Base-by-base conservation (phyloP, 2,888 invertebrate species). In the Drosophila neotestacea region DNA sequence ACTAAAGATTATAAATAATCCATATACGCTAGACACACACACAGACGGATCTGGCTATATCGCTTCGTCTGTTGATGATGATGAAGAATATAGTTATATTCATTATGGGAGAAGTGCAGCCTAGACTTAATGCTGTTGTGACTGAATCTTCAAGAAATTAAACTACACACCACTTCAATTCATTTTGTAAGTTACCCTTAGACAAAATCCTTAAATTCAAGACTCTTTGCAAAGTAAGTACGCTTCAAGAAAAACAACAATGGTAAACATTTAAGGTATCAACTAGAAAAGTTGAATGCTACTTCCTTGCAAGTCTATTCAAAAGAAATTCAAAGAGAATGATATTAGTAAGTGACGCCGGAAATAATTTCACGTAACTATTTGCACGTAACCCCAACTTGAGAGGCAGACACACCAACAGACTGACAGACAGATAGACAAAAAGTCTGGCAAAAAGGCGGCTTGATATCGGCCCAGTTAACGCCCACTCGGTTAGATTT, bases 321-420 rank as follows among this genome's bases (percentile, higher is more conserved):
- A 58, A 46, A 50, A 67, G 77, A 67, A 74, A 61, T 68, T 74
- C 77, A 65, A 74, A 83, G 72, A 69, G 59, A 73, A 73, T 75
- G 75, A 84, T 84, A 82, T 82, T 76, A 74, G 84, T 77, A 75
- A 81, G 77, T 72, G 84, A 77, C 63, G 67, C 81, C 84, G 84
- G 84, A 84, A 86, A 86, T 86, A 86, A 86, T 84, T 84, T 84
- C 70, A 79, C 84, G 84, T 81, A 79, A 73, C 84, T 84, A 84
- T 86, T 86, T 84, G 84, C 84, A 84, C 84, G 86, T 84, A 83
- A 63, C 63, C 64, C 66, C 66, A 50, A 64, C 58, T 56, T 58
- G 69, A 38, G 62, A 61, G 68, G 6, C 58, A 22, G 69, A 34
- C 34, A 48, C 55, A 36, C 39, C 10, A 28, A 44, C 41, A 11